A percentile compares a stretch with the other conserved stretches of the same genome.
Conservation (phyloP, 2,888 invertebrate genomes). For the Campoplex capitator region DNA sequence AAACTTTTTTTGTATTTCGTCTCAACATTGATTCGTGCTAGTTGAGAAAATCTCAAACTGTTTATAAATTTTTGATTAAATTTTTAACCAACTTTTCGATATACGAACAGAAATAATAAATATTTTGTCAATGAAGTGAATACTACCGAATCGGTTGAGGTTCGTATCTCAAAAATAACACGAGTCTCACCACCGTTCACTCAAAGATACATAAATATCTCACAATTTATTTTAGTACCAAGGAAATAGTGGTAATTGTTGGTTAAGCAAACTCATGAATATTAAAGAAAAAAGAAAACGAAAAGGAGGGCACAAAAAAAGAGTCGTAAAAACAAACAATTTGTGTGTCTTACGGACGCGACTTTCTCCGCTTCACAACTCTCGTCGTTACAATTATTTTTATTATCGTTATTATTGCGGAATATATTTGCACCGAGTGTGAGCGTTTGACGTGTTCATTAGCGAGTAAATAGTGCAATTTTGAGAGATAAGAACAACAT, state of each 20-base stretch:
- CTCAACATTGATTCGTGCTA: no score
- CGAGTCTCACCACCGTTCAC: neutral
- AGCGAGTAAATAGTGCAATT: slow-evolving; percentile 46
- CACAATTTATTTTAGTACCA: slow-evolving; percentile 46
- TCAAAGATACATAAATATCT: slow-evolving; percentile 50
- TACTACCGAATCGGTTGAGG: neutral
- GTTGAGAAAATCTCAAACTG: no score
- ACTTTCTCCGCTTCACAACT: slow-evolving; percentile 15
- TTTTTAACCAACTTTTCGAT: neutral
- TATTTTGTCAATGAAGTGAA: neutral
- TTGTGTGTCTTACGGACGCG: slow-evolving; percentile 26
- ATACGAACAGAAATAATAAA: neutral
- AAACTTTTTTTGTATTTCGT: no score
- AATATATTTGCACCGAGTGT: slow-evolving; percentile 32
- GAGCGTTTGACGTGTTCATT: slow-evolving; percentile 52
- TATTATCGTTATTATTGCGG: slow-evolving; percentile 46
- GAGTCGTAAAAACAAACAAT: slow-evolving; percentile 58
- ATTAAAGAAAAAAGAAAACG: neutral
- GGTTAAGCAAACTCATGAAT: slow-evolving; percentile 48
- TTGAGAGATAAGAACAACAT: slow-evolving; percentile 21
- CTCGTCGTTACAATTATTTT: slow-evolving; percentile 43
- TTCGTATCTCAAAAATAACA: neutral
- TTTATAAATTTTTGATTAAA: neutral
- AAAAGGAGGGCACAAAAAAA: neutral
- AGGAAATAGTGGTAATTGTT: slow-evolving; percentile 61